Evolutionary conservation across 2,113 vertebrate genomes (phyloP).

Genomic region (Orycteropus afer): DNA sequence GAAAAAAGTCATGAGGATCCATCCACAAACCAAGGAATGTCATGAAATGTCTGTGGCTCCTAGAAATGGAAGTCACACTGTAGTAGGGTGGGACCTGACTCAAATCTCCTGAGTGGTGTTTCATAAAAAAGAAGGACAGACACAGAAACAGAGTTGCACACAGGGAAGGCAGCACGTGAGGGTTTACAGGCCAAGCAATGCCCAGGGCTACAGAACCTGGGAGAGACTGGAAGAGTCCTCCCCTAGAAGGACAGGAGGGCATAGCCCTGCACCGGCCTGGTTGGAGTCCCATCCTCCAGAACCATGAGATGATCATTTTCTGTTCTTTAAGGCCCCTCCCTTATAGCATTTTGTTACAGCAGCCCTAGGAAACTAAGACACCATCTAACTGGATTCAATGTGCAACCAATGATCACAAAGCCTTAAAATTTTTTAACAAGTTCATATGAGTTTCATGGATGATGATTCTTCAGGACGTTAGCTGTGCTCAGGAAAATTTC

Average conservation of each 20-base stretch:
- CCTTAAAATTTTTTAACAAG: not conserved
- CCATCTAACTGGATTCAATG: not conserved
- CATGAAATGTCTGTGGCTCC: too few relatives aligned
- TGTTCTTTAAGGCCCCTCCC: not conserved
- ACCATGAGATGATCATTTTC: not conserved
- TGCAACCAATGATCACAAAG: not conserved
- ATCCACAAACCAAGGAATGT: too few relatives aligned
- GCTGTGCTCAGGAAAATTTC: rapidly evolving
- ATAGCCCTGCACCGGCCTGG: too few relatives aligned
- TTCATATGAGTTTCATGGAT: not conserved
- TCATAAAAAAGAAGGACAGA: too few relatives aligned
- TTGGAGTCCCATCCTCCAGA: not conserved
- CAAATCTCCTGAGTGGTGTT: too few relatives aligned
- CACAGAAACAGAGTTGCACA: too few relatives aligned
- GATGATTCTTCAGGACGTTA: not conserved
- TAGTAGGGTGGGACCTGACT: too few relatives aligned
- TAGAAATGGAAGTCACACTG: too few relatives aligned
- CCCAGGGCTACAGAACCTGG: not conserved
- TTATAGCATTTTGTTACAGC: not conserved
- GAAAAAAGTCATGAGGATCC: not conserved
- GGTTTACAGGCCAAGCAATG: not conserved
- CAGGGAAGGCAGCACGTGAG: too few relatives aligned
- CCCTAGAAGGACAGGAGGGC: not conserved
- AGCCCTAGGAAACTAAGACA: not conserved
- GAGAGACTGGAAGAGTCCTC: not conserved